phyloP scores from a whole-genome alignment of 2,113 vertebrate species.

The Arvicanthis niloticus region DNA sequence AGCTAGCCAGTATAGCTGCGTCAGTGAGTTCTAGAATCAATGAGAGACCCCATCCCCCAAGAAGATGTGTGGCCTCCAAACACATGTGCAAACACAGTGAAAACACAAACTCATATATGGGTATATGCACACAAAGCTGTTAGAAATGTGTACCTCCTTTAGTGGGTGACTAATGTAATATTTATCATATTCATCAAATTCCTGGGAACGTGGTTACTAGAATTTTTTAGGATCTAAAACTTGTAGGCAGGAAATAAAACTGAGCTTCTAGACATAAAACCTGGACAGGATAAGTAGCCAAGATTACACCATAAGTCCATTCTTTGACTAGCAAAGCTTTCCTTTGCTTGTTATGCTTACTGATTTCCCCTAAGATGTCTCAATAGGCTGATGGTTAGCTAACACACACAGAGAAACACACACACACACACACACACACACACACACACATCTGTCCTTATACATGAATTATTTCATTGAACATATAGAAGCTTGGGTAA shows the following conservation, averaged over 20 bases:
- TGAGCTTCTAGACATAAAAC: neutral
- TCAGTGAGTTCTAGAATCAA: neutral
- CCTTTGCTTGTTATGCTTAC: neutral
- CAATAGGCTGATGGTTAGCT: neutral
- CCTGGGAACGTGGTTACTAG: neutral
- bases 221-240: neutral
- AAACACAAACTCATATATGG: no score
- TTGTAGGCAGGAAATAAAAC: neutral
- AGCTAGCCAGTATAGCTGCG: neutral
- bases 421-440: no score
- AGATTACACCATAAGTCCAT: neutral
- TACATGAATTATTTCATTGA: neutral
- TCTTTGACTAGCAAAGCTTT: neutral
- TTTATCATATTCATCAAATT: neutral
- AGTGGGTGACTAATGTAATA: neutral
- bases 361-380: neutral
- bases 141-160: neutral
- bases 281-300: neutral
- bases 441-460: neutral
- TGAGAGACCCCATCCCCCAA: neutral
- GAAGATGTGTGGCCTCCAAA: neutral
- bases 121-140: neutral
- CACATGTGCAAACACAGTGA: neutral
- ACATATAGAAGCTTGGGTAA: neutral
- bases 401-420: neutral